Conservation (phyloP, 2,797 vertebrate genomes). For the Anableps anableps region DNA sequence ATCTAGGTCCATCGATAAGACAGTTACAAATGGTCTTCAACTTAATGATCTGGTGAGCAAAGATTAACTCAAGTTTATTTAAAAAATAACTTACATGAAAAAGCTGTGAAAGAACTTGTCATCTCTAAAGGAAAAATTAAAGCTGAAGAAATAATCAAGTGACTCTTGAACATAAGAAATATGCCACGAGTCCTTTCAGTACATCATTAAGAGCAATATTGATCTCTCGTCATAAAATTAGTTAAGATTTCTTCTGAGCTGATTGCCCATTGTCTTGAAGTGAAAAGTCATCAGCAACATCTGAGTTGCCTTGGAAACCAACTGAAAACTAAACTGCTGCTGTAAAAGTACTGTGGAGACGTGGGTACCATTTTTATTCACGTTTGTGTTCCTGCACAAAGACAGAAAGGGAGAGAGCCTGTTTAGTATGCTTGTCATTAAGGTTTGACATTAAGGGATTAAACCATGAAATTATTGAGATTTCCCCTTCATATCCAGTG, state of each 20-base stretch:
- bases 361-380: conserved; percentile 40
- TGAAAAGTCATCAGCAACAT: not conserved
- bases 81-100: too few relatives aligned
- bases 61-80: not conserved
- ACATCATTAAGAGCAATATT: not conserved
- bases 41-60: not conserved
- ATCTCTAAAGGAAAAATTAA: not conserved
- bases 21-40: not conserved
- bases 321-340: conserved; percentile 4
- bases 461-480: conserved; percentile 47
- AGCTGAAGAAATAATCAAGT: not conserved
- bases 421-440: conserved; percentile 36
- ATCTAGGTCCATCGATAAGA: not conserved
- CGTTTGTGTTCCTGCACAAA: conserved; percentile 13
- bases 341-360: conserved; percentile 14
- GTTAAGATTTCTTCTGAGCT: not conserved
- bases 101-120: not conserved
- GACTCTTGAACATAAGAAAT: not conserved
- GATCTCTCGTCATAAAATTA: not conserved
- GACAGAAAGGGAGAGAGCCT: conserved; percentile 15
- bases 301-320: conserved; percentile 42
- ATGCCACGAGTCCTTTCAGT: not conserved
- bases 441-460: conserved; percentile 37
- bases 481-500: conserved; percentile 19
- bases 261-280: not conserved